Conservation (phyloP, 1,140 invertebrate species). For the Papilio polytes region DNA sequence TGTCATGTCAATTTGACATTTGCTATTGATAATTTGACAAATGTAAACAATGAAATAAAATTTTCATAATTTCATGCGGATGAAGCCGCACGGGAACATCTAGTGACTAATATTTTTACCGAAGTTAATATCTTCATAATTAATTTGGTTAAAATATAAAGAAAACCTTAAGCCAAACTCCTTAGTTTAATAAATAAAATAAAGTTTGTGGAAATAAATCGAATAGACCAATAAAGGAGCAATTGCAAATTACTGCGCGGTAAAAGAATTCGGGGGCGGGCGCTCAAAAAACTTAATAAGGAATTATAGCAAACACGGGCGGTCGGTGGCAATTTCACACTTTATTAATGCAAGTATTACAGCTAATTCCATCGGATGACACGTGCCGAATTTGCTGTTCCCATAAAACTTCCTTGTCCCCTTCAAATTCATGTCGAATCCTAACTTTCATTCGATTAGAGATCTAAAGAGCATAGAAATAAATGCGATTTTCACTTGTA, state of each 20-base stretch:
- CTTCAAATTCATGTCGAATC: constrained; percentile 2
- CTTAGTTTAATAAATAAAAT: not conserved
- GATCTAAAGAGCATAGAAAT: constrained; percentile 47
- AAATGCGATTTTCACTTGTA: constrained; percentile 45
- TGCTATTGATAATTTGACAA: no score
- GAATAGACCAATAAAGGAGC: constrained; percentile 20
- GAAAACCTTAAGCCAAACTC: not conserved
- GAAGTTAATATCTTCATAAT: no score
- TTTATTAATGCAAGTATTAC: constrained; percentile 84
- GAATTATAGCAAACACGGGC: constrained; percentile 79
- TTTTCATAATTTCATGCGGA: no score
- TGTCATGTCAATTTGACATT: no score
- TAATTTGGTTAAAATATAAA: not conserved
- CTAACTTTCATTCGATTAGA: constrained; percentile 45
- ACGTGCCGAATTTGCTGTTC: constrained; percentile 81
- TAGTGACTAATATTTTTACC: no score
- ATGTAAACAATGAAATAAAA: no score
- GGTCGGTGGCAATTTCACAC: constrained; percentile 81
- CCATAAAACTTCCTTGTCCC: constrained; percentile 71
- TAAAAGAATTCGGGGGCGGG: constrained; percentile 42
- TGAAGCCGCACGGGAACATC: no score
- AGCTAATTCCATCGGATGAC: constrained; percentile 79
- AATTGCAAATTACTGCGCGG: constrained; percentile 23
- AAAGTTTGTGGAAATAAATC: not conserved
- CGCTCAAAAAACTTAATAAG: constrained; percentile 71